Conservation (phyloP, 2,797 vertebrate species). For the Chloroceryle inda region DNA sequence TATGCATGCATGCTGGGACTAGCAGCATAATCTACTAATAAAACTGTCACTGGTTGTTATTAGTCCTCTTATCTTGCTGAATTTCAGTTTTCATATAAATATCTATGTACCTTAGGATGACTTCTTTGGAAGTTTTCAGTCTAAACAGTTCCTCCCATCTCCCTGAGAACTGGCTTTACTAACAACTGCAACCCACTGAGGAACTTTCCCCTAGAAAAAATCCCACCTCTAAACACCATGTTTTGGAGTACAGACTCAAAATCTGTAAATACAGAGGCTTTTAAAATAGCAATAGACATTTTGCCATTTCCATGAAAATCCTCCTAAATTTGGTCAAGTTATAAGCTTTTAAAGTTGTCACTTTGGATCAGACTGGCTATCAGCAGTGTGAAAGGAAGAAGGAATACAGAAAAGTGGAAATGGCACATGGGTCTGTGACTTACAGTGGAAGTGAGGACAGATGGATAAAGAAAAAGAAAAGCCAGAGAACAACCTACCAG, state of each 20-base stretch:
- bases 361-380: neutral
- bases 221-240: fast-evolving
- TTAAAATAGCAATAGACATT: neutral
- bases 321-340: neutral
- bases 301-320: neutral
- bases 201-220: neutral
- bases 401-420: neutral
- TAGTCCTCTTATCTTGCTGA: neutral
- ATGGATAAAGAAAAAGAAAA: neutral
- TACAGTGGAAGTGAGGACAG: neutral
- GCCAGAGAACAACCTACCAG: neutral
- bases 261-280: neutral
- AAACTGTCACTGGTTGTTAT: neutral
- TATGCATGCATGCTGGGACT: neutral
- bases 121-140: neutral
- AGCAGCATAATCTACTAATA: neutral
- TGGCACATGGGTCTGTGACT: fast-evolving
- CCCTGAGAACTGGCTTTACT: neutral
- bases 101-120: neutral
- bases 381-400: neutral
- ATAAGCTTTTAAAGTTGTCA: neutral
- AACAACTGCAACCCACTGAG: neutral
- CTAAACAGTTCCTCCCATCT: neutral
- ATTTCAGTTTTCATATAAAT: neutral
- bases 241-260: neutral